Percentiles rank a stretch among this genome's conserved stretches.
These are phyloP conservation scores for Eubasilissa splendida DNA, from an alignment of 2,888 invertebrate genomes.

Conservation along the genomic window DNA sequence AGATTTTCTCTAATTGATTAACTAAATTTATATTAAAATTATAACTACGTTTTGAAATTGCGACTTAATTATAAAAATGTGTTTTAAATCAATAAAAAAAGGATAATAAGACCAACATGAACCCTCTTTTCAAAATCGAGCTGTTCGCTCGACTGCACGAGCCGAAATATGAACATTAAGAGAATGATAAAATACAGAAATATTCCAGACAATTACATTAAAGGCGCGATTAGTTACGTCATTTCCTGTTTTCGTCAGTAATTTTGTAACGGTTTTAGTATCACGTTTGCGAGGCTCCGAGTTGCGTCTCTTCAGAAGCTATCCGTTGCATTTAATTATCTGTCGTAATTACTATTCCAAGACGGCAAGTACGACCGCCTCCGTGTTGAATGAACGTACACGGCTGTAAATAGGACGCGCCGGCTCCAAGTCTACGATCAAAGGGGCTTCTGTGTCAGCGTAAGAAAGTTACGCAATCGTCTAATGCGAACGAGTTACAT, in stretches of 20 bases:
- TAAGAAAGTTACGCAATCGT: conserved; percentile 30
- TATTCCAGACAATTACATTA: too few relatives aligned
- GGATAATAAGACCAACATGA: too few relatives aligned
- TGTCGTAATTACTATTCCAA: conserved; percentile 5
- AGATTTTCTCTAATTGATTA: too few relatives aligned
- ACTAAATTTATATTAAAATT: too few relatives aligned
- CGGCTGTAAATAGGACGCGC: conserved; percentile 13
- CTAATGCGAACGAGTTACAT: conserved; percentile 23
- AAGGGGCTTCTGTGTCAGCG: conserved; percentile 34
- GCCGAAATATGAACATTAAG: too few relatives aligned
- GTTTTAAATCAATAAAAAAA: too few relatives aligned
- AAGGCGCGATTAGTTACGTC: too few relatives aligned
- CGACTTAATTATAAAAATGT: too few relatives aligned
- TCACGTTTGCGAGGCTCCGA: not conserved
- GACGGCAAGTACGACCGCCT: not conserved
- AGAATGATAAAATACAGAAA: too few relatives aligned
- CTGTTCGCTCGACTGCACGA: too few relatives aligned
- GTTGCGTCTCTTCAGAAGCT: not conserved
- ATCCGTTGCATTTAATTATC: not conserved
- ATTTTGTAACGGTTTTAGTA: not conserved
- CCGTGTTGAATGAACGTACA: conserved; percentile 22
- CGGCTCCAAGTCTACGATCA: conserved; percentile 9
- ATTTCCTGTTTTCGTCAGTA: not conserved
- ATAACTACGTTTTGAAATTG: too few relatives aligned
- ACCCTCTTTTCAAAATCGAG: too few relatives aligned